Percentiles rank a stretch among this genome's conserved stretches.
These are phyloP conservation scores for Zaprionus africanus DNA, from an alignment of 1,140 invertebrate species.

Conservation along the genomic window DNA sequence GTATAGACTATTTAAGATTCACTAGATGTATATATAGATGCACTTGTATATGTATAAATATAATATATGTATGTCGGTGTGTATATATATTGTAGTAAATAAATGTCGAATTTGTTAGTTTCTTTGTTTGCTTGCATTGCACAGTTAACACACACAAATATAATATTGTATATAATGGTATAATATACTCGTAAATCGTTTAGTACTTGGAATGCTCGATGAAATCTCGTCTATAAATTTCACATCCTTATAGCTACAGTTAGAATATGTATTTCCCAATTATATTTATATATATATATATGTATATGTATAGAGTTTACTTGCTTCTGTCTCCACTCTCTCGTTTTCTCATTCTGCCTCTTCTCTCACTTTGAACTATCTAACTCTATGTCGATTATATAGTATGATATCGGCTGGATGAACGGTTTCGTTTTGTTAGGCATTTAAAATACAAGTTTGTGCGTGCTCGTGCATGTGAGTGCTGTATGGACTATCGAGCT, in stretches of 20 bases:
- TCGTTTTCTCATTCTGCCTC: neutral
- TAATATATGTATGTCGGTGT: constrained; percentile 56
- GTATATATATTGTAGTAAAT: constrained; percentile 66
- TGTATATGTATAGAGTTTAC: constrained; percentile 34
- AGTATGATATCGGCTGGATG: constrained; percentile 45
- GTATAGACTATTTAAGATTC: constrained; percentile 29
- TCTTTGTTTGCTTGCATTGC: constrained; percentile 34
- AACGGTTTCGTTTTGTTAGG: constrained; percentile 69
- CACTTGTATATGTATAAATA: constrained; percentile 64
- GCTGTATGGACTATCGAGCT: neutral
- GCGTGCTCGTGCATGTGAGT: neutral
- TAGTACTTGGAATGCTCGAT: constrained; percentile 14
- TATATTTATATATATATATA: constrained; percentile 22
- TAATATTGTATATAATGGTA: constrained; percentile 40
- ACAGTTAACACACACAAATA: constrained; percentile 56
- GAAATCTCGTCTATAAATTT: constrained; percentile 13
- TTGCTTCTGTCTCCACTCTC: constrained; percentile 4
- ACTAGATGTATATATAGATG: constrained; percentile 49
- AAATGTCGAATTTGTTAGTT: constrained; percentile 47
- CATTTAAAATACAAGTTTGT: constrained; percentile 27
- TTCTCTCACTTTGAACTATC: neutral
- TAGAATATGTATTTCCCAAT: constrained; percentile 22
- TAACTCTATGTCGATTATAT: neutral
- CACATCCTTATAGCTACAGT: constrained; percentile 16
- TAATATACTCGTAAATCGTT: constrained; percentile 25